Base-by-base conservation (phyloP, 2,113 vertebrate species). In the Panthera leo region DNA sequence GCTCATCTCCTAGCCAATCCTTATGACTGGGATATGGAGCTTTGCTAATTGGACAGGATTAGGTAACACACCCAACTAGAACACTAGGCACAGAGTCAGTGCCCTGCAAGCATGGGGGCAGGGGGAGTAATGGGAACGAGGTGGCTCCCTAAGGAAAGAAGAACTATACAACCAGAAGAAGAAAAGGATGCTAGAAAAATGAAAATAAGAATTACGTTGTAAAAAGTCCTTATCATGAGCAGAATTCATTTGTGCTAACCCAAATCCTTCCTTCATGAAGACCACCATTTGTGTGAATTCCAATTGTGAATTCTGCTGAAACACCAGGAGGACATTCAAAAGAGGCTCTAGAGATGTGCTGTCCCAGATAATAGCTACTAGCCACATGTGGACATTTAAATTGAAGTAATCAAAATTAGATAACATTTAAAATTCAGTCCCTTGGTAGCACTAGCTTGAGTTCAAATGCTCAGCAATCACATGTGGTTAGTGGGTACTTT, bases 81-180 rank as follows among this genome's bases (percentile, higher is more conserved):
- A 27, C 45, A 4, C 6, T 63, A 25, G 36, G 16, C 27, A 80
- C 51, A 3, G 34, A 71, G 39, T 18, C 48, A 58, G 42, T 4
- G 29, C 13, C 15, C 10, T 75, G 48, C 0, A 70, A 34, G 29
- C 9, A 0, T 16, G 3, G 1, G 3, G 16, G 9, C 1, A 1
- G 21, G 18, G 16, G 3, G 31, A 7, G 34, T 5, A 42, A 48
- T 0, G 1, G 7, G 21, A 29, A 15, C 12, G 15, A 95, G 42
- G 8, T 48, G 14, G 23, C 18, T 6, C 29, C 27, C 16, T 68
- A 94, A 58, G 31, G 29, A 75, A 91, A 75, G 58, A 2, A 5
- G 4, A 63, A 19, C 25, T 25, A 13, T 11, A 2, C 2, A 34
- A 75, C 0, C 18, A 63, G 34, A 92, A 51, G 55, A 31, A 7